Evolutionary conservation across 2,113 vertebrate genomes (phyloP), one percentile per base, ranked within the genome.

Genomic region (Hylia prasina): DNA sequence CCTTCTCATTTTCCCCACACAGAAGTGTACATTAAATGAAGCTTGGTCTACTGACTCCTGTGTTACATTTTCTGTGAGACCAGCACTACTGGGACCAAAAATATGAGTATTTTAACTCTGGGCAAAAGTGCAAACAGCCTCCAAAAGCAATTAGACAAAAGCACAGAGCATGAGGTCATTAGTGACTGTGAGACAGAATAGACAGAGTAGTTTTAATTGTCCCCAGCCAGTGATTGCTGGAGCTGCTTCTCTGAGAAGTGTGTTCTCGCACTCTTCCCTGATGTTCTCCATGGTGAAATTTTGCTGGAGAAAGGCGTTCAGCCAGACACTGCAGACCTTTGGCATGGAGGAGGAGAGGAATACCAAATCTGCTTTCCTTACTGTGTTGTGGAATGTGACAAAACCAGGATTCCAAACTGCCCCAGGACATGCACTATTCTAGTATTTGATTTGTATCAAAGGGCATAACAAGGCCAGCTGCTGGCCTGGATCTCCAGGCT

Each of bases 101-200:
- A n/a, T 13, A 27, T 15, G 54, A 40, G 50, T 54, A 77, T 76
- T 82, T 79, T 90, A 87, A 71, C 61, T 53, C 7, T 4, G 11
- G 40, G 10, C 31, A 86, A 80, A 86, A 58, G 63, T 77, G 71
- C 45, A 96, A 88, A 90, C 42, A 20, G 50, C 45, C 91, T 80
- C 73, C 65, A 61, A 69, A 92, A 77, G 45, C 82, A 77, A 72
- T 90, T 61, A 80, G 50, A 82, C 45, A 80, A 82, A 82, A 86
- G 63, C 45, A 42, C 6, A 17, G 88, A 93, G 66, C 40, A 13
- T 31, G 53, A 86, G 71, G 65, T 82, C 75, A 42, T 80, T 80
- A 92, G 50, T 77, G 66, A 56, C 37, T 50, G 22, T 58, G 70
- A 88, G n/a, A 61, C 37, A 61, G 33, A 93, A 61, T 23, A 92